These are phyloP conservation scores for Heliothis virescens DNA, from an alignment of 1,140 invertebrate genomes.

Conservation along the genomic window DNA sequence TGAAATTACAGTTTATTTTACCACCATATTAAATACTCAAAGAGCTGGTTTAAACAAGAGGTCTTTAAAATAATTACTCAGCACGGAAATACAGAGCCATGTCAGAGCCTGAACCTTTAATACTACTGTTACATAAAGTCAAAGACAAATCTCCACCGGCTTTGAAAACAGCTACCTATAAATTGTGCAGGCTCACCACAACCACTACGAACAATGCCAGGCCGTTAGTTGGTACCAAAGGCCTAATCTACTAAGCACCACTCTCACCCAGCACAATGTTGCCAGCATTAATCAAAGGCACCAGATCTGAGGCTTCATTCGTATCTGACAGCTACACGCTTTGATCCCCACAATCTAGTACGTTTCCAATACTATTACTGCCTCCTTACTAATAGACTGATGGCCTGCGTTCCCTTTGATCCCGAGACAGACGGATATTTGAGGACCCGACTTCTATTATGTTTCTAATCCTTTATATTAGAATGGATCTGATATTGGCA, in stretches of 20 bases:
- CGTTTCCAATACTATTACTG: constrained; percentile 63
- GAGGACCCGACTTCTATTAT: constrained; percentile 57
- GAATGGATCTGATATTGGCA: constrained; percentile 28
- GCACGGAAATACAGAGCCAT: too few relatives aligned
- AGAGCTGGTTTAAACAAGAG: too few relatives aligned
- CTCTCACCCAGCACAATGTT: constrained; percentile 8
- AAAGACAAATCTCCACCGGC: not conserved
- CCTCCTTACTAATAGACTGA: constrained; percentile 63
- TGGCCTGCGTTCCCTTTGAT: constrained; percentile 63
- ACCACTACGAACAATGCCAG: constrained; percentile 16
- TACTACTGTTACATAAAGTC: not conserved
- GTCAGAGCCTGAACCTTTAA: not conserved
- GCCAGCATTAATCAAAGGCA: constrained; percentile 38
- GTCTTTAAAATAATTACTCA: too few relatives aligned
- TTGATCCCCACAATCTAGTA: constrained; percentile 66
- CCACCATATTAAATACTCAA: too few relatives aligned
- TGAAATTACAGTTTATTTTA: too few relatives aligned
- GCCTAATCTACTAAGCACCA: constrained; percentile 29
- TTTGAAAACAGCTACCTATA: constrained; percentile 1
- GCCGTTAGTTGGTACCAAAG: not conserved
- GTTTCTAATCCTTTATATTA: constrained; percentile 59
- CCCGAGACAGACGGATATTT: constrained; percentile 60
- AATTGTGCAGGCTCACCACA: not conserved
- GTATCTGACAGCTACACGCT: constrained; percentile 47
- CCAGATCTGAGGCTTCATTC: constrained; percentile 34